Evolutionary conservation across 2,888 invertebrate species (phyloP), one percentile per base, ranked within the genome.

Genomic region (Neoascia interrupta): DNA sequence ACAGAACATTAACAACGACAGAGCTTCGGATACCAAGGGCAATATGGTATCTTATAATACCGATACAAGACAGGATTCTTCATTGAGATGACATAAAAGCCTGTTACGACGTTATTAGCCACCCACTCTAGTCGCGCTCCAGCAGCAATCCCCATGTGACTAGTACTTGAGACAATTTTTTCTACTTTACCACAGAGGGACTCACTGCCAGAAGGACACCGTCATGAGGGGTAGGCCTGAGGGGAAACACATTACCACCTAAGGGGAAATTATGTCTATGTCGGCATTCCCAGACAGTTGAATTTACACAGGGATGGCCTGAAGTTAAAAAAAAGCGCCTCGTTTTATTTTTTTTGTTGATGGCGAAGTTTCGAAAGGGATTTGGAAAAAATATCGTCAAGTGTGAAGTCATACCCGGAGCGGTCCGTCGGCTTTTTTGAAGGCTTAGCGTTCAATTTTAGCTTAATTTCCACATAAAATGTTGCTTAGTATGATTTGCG

Each of bases 261-360:
- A 16, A n/a, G 61, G 61, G 53, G 18, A 41, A 56, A 43, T n/a
- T 36, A 13, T 15, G 4, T 10, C 16, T 18, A 13, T 34, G 60
- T 16, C 53, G 53, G 53, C 47, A 61, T 68, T 74, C 47, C 6
- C 68, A 74, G 74, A 74, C 68, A 56, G 68, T 68, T 68, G 54
- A 54, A 51, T 49, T 51, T 49, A 54, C 36, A 3, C 68, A 68
- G 60, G 37, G 19, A 1, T 11, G 68, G 19, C 8, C n/a, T n/a
- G n/a, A n/a, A n/a, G n/a, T n/a, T n/a, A n/a, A n/a, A n/a, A n/a
- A n/a, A n/a, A n/a, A n/a, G n/a, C n/a, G n/a, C n/a, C n/a, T n/a
- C n/a, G n/a, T n/a, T n/a, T n/a, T n/a, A n/a, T n/a, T n/a, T n/a
- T n/a, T n/a, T n/a, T n/a, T n/a, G n/a, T n/a, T n/a, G n/a, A n/a